Conservation (phyloP, 2,888 invertebrate genomes). For the Punctoribates punctum region DNA sequence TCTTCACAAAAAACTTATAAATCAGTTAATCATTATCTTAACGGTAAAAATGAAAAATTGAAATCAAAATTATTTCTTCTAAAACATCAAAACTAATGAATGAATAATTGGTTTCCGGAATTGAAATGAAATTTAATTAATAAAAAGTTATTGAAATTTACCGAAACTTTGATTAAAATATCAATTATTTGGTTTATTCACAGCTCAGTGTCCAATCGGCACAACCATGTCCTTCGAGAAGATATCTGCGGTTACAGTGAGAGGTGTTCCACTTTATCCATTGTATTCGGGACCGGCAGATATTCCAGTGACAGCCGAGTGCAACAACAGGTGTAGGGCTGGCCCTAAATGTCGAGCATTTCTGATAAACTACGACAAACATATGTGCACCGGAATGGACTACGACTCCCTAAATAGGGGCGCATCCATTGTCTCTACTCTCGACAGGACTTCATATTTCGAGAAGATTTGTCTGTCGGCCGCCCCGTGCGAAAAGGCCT, state of each 20-base stretch:
- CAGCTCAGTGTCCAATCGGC: constrained; percentile 48
- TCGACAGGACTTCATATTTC: constrained; percentile 61
- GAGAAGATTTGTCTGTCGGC: constrained; percentile 56
- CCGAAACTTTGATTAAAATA: neutral
- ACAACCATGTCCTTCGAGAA: constrained; percentile 49
- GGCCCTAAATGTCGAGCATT: constrained; percentile 47
- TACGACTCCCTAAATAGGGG: constrained; percentile 44
- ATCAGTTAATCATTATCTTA: too few species aligned
- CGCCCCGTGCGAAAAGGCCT: constrained; percentile 59
- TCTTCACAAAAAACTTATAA: too few species aligned
- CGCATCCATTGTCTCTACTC: constrained; percentile 43
- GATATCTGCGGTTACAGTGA: constrained; percentile 48
- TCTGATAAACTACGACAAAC: constrained; percentile 48
- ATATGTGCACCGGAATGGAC: constrained; percentile 47
- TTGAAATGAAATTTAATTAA: neutral
- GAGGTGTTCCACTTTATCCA: constrained; percentile 45
- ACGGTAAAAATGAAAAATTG: too few species aligned
- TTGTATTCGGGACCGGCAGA: constrained; percentile 45
- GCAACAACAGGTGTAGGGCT: constrained; percentile 47
- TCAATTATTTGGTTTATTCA: neutral
- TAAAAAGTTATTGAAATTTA: too few species aligned
- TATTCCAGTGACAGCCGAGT: constrained; percentile 44
- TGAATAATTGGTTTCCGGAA: neutral
- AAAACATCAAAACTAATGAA: neutral
- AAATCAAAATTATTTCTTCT: too few species aligned